Evolutionary conservation across 2,797 vertebrate species (phyloP), one percentile per base, ranked within the genome.

Genomic region (Coregonus ussuriensis): DNA sequence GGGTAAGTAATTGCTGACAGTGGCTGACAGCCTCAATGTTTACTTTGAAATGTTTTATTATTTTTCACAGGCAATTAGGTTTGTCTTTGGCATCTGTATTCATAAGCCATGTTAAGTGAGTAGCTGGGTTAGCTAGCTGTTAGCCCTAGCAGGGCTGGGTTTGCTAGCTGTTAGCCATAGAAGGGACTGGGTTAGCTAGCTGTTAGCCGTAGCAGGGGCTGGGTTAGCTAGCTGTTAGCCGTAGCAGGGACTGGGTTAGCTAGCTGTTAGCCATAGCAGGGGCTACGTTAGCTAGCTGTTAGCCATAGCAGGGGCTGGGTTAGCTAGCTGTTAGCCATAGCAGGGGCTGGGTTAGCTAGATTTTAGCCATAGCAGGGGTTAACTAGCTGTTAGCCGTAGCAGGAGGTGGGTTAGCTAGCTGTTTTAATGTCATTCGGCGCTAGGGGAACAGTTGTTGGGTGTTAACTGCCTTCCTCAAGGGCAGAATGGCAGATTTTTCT

Each of bases 41-140:
- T 63, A 63, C 72, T 63, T 74, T 63, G 72, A 74, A 47, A 41
- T 41, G 72, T 63, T 74, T 74, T 21, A 35, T 16, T 41, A 41
- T 59, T 74, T 41, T 74, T 63, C 56, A 63, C 72, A 74, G 72
- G 63, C 72, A 63, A 63, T 74, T 74, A 63, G 33, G 35, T 74
- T 63, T 63, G 72, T 74, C 35, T 74, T 74, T 74, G 72, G 72
- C 59, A 59, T n/a, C 54, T 74, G 31, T 1, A 41, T 16, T 31
- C 16, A 37, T 47, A 63, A 25, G 54, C 35, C 33, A 25, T n/a
- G 72, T 53, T 47, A 47, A 74, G 72, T 74, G 72, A 74, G 62
- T 63, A 56, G 9, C 72, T 41, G 72, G 72, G 71, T 62, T 72
- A 53, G 16, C 11, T 15, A 37, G 37, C 37, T 37, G 37, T 37